phyloP scores from a whole-genome alignment of 2,797 vertebrate genomes.

The Tinamus major region DNA sequence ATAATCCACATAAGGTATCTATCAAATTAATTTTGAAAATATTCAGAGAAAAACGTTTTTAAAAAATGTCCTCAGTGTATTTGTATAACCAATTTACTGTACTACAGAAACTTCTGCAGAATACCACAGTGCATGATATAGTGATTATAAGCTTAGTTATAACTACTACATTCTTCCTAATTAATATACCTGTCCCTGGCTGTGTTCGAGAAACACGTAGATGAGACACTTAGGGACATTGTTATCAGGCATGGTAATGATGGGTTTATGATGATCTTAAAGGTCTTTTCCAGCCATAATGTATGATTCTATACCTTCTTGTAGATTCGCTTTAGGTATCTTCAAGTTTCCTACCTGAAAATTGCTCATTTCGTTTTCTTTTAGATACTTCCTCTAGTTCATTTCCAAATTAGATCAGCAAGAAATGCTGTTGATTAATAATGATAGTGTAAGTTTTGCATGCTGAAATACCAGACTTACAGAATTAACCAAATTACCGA shows the following conservation, averaged over 20 bases:
- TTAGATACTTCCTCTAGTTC: neutral
- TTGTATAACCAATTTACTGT: neutral
- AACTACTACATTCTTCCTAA: neutral
- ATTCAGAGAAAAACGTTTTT: neutral
- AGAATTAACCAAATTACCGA: too few species aligned
- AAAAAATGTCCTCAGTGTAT: neutral
- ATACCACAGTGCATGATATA: neutral
- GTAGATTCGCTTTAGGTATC: neutral
- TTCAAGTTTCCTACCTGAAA: neutral
- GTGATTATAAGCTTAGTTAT: too few species aligned
- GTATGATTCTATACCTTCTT: neutral
- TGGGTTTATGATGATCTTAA: too few species aligned
- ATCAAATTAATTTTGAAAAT: neutral
- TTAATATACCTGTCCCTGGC: neutral
- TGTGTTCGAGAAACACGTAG: too few species aligned
- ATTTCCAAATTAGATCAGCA: neutral
- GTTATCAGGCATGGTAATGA: too few species aligned
- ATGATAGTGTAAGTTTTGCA: neutral
- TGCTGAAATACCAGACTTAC: neutral
- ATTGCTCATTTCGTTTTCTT: neutral
- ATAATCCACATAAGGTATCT: neutral
- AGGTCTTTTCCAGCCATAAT: too few species aligned
- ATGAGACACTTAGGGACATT: too few species aligned
- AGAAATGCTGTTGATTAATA: neutral
- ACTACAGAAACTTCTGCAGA: neutral